Conservation (phyloP, 2,888 invertebrate species). For the Euphydryas editha region DNA sequence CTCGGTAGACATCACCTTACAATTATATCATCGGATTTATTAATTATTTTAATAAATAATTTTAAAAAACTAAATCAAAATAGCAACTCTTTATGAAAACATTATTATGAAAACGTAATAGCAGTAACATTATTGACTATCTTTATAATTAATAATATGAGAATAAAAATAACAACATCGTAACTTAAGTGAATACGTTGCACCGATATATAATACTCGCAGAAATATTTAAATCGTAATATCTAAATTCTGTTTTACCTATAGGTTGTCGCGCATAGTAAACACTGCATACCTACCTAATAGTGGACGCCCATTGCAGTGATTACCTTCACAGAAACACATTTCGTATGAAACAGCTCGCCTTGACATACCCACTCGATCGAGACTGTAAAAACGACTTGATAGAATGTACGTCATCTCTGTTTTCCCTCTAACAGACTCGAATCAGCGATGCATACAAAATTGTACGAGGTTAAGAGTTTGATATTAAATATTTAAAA, state of each 20-base stretch:
- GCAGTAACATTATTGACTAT: no score
- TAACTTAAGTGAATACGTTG: no score
- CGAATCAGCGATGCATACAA: constrained; percentile 9
- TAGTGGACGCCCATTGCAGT: constrained; percentile 29
- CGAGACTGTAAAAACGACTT: constrained; percentile 39
- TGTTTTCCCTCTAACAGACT: constrained; percentile 20
- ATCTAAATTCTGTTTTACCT: neutral
- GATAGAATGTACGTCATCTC: constrained; percentile 23
- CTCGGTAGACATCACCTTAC: no score
- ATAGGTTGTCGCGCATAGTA: constrained; percentile 26
- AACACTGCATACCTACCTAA: constrained; percentile 21
- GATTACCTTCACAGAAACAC: constrained; percentile 42
- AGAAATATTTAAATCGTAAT: neutral
- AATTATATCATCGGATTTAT: no score
- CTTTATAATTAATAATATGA: no score
- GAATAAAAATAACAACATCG: no score
- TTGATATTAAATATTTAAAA: neutral
- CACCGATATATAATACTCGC: no score
- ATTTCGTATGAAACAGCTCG: constrained; percentile 37
- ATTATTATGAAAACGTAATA: no score
- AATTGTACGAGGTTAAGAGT: constrained; percentile 4
- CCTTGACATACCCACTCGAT: constrained; percentile 45
- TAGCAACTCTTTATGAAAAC: no score
- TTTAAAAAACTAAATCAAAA: no score
- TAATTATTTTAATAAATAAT: no score